phyloP scores from a whole-genome alignment of 2,797 vertebrate species.

The Yasuhikotakia modesta region DNA sequence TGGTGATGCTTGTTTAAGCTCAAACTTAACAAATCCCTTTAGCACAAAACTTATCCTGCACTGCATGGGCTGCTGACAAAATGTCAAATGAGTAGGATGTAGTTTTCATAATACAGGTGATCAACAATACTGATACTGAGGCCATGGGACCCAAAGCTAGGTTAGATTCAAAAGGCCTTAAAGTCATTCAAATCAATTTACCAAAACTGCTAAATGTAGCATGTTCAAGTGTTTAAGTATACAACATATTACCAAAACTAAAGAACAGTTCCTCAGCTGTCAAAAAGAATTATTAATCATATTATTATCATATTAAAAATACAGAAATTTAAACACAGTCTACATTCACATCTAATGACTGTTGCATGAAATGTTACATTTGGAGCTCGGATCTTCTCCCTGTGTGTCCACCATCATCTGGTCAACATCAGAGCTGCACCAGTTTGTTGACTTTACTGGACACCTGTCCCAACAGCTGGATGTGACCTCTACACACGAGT shows the following conservation, averaged over 20 bases:
- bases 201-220: too few species aligned
- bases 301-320: not conserved
- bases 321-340: not conserved
- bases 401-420: conserved; percentile 16
- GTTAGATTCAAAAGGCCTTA: too few species aligned
- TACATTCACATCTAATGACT: not conserved
- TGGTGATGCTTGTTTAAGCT: not conserved
- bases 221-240: too few species aligned
- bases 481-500: not conserved
- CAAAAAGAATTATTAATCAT: not conserved
- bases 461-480: not conserved
- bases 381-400: not conserved
- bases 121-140: too few species aligned
- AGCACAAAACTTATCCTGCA: too few species aligned
- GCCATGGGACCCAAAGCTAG: too few species aligned
- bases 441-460: conserved; percentile 12
- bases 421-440: conserved; percentile 18
- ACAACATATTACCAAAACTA: too few species aligned
- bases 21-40: not conserved
- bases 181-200: too few species aligned
- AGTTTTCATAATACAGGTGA: too few species aligned
- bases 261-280: too few species aligned
- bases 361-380: not conserved
- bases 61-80: too few species aligned
- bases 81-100: too few species aligned